Conservation (phyloP, 2,888 invertebrate species). For the Acanthococcus lagerstroemiae region DNA sequence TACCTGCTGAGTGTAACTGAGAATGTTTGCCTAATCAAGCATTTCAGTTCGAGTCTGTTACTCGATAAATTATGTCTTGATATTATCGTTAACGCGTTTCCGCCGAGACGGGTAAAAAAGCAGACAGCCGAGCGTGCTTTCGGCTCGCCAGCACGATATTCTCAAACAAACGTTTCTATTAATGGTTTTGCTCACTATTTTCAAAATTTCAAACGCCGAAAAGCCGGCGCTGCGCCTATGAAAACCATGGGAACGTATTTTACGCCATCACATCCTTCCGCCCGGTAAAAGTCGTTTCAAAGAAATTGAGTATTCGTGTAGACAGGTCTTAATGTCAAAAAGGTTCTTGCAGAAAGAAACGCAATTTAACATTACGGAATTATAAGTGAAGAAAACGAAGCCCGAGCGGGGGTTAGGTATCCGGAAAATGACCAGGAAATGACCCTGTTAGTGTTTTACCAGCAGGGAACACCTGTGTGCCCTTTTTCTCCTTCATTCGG, state of each 20-base stretch:
- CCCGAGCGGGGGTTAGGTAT: constrained; percentile 1
- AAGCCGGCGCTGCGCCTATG: neutral
- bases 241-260: constrained; percentile 21
- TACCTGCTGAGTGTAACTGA: too few species aligned
- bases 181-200: too few species aligned
- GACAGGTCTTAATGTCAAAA: constrained; percentile 19
- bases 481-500: neutral
- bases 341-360: constrained; percentile 21
- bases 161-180: too few species aligned
- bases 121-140: too few species aligned
- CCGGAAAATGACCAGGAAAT: constrained; percentile 22
- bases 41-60: too few species aligned
- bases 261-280: constrained; percentile 26
- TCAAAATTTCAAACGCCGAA: neutral
- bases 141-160: too few species aligned
- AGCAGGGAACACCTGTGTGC: constrained; percentile 21
- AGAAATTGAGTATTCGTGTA: constrained; percentile 25
- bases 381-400: neutral
- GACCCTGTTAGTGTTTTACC: constrained; percentile 17
- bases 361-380: neutral
- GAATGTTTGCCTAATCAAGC: too few species aligned
- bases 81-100: too few species aligned
- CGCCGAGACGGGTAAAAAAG: too few species aligned
- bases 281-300: constrained; percentile 20
- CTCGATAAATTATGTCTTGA: too few species aligned